Conservation (phyloP, 2,888 invertebrate genomes). For the Notocelia uddmanniana region DNA sequence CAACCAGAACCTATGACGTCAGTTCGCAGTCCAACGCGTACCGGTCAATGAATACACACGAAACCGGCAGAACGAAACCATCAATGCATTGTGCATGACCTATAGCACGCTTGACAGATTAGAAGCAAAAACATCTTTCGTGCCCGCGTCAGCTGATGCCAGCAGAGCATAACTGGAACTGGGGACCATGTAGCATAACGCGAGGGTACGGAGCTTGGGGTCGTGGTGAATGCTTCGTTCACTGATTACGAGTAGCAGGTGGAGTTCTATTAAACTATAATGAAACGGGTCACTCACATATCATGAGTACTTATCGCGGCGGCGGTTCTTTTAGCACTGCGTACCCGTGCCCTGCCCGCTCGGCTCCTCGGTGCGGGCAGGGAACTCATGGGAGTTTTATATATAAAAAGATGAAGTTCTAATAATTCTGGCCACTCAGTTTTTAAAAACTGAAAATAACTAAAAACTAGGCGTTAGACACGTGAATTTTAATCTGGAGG, state of each 20-base stretch:
- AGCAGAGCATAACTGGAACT: conserved; percentile 44
- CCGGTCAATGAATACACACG: conserved; percentile 32
- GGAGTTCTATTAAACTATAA: too few species aligned
- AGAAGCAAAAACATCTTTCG: conserved; percentile 32
- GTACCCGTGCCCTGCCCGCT: too few species aligned
- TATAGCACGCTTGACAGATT: conserved; percentile 43
- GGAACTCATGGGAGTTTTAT: too few species aligned
- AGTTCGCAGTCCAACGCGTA: conserved; percentile 33
- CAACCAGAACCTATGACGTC: conserved; percentile 26
- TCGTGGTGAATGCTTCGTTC: conserved; percentile 11
- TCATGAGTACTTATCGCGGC: too few species aligned
- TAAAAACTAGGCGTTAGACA: too few species aligned
- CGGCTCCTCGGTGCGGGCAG: too few species aligned
- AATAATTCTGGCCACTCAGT: too few species aligned
- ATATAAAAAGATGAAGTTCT: too few species aligned
- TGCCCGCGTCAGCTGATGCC: conserved; percentile 35
- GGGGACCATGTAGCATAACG: conserved; percentile 25
- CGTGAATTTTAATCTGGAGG: too few species aligned
- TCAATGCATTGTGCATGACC: conserved; percentile 42
- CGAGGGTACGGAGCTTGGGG: neutral
- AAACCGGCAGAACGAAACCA: conserved; percentile 14
- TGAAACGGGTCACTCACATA: too few species aligned
- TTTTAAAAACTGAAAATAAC: too few species aligned
- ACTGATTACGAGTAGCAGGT: neutral
- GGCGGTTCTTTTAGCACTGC: too few species aligned